Evolutionary conservation across 2,888 invertebrate species (phyloP), one percentile per base, ranked within the genome.

Genomic region (Mythimna pallens): DNA sequence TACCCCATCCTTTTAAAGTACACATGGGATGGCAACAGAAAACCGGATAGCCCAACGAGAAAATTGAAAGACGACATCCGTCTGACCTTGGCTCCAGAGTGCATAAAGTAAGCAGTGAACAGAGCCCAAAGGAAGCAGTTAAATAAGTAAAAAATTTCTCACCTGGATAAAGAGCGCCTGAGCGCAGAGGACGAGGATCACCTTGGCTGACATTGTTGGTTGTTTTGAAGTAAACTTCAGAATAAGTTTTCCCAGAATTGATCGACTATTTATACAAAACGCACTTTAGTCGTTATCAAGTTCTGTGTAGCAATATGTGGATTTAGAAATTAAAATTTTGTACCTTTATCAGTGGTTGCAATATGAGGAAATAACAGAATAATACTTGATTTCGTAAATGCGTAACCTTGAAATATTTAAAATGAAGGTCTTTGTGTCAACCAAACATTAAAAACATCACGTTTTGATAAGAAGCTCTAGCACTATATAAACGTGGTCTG

Each of bases 171-270:
- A 58, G 50, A 67, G 47, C 52, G 54, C 68, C 50, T 61, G 69
- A 47, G 52, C 65, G 70, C 68, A 64, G 55, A 65, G 34, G 20
- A 70, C 71, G 47, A 66, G 54, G 57, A 68, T 61, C 50, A 65
- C 62, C 54, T 73, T 73, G 59, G 36, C 64, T 12, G 77, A 40
- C 77, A 78, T 78, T 47, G 59, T 76, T 20, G 36, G 64, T 75
- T 58, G 25, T 50, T 58, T 63, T 34, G 30, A 63, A 68, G 63
- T 50, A 12, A 71, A 71, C 65, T 64, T 76, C 25, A 71, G 66
- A 64, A 36, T 76, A 76, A 66, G 17, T 54, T 40, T 76, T 70
- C 71, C 50, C 40, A 63, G 47, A 70, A 75, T 36, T 4, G n/a
- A 36, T 70, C 25, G 10, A 59, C 34, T 77, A 77, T 77, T 66